Conservation (phyloP, 2,888 invertebrate species). For the Mamestra brassicae region DNA sequence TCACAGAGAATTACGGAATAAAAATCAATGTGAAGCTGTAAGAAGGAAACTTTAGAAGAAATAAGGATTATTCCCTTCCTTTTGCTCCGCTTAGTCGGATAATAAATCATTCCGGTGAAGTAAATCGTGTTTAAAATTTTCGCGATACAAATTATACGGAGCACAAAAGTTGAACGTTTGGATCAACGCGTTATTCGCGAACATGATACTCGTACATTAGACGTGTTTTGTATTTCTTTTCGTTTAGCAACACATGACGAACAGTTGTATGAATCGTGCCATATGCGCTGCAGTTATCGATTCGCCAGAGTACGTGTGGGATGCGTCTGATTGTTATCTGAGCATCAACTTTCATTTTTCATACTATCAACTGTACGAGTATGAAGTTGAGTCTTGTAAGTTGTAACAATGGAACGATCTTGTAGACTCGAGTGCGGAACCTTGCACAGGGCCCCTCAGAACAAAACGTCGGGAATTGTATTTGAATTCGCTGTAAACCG, state of each 20-base stretch:
- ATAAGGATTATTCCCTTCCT: conserved; percentile 42
- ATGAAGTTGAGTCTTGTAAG: conserved; percentile 32
- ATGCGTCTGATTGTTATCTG: conserved; percentile 62
- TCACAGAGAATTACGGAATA: conserved; percentile 23
- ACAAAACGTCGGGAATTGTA: conserved; percentile 41
- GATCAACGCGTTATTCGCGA: conserved; percentile 49
- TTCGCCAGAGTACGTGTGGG: conserved; percentile 60
- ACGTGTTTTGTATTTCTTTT: conserved; percentile 50
- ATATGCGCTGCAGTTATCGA: conserved; percentile 62
- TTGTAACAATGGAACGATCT: conserved; percentile 53
- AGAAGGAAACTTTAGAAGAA: conserved; percentile 41
- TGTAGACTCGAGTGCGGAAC: conserved; percentile 29
- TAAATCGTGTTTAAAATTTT: conserved; percentile 61
- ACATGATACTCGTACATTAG: conserved; percentile 50
- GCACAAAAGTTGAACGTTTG: conserved; percentile 51
- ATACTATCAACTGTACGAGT: conserved; percentile 48
- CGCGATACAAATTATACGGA: conserved; percentile 57
- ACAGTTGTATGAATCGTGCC: conserved; percentile 57
- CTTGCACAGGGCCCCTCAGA: conserved; percentile 30
- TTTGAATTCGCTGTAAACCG: conserved; percentile 41
- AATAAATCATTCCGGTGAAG: conserved; percentile 62
- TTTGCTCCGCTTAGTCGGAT: conserved; percentile 41
- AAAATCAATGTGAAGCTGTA: conserved; percentile 34
- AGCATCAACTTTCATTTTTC: conserved; percentile 63
- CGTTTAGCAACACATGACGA: conserved; percentile 50